Evolutionary conservation across 2,888 invertebrate species (phyloP), one percentile per base, ranked within the genome.

Genomic region (Lymantria monacha): DNA sequence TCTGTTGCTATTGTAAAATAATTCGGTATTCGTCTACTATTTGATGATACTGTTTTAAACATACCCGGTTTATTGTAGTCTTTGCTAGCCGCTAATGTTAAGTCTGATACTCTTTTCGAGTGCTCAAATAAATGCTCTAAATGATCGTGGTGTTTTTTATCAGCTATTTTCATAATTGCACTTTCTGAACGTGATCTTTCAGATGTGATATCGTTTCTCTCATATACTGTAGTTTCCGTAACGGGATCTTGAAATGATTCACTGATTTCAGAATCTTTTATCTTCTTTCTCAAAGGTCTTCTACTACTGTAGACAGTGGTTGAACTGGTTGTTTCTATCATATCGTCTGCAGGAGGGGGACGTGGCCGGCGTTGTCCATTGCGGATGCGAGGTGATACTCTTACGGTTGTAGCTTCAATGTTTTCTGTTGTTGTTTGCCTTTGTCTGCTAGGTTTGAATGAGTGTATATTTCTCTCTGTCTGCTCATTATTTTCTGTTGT

Each of bases 1-100:
- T 96, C 96, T 0, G 96, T 95, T 0, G 95, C 94, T 80, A 96
- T 93, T 15, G 95, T 95, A 64, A 96, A 95, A 69, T 95, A 94
- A 67, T 92, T 93, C 3, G 94, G 93, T 69, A 94, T 93, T 64
- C 93, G 87, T 59, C 95, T 91, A 63, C 93, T 94, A 48, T 89
- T 91, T 0, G 89, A 89, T 0, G 94, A 92, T 0, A 95, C 93
- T 0, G 94, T 93, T 78, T 95, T 95, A 74, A 95, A 95, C 85
- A 94, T 90, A 3, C 95, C 94, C 0, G 94, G 94, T n/a, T 93
- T 94, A 62, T 94, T 93, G 70, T 95, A 95, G 51, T 95, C 93
- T 59, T 94, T 94, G 61, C 95, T 94, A 0, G 95, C 94, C 0
- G 95, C 95, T 49, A 95, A 92, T 3, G 95, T 95, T 49, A 96